These are phyloP conservation scores for Chrysina gloriosa DNA, from an alignment of 2,888 invertebrate species.

Conservation along the genomic window DNA sequence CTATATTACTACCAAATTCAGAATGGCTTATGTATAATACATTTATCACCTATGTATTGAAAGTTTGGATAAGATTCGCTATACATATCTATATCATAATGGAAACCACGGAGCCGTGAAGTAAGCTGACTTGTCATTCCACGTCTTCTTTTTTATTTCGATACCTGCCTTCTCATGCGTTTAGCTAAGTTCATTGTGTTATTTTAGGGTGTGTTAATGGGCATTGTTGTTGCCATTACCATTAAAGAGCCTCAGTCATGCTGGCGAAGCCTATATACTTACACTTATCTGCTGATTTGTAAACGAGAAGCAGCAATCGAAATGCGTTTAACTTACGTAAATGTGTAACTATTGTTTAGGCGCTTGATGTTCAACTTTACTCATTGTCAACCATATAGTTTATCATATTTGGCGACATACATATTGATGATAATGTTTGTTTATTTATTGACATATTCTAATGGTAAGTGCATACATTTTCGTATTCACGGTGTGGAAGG, in stretches of 20 bases:
- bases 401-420: too few relatives aligned
- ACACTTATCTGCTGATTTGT: constrained; percentile 47
- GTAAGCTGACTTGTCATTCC: constrained; percentile 59
- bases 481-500: too few relatives aligned
- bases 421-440: too few relatives aligned
- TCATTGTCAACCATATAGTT: too few relatives aligned
- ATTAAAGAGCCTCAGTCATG: constrained; percentile 41
- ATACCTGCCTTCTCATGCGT: constrained; percentile 57
- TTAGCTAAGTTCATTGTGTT: constrained; percentile 53
- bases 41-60: constrained; percentile 24
- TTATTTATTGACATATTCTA: too few relatives aligned
- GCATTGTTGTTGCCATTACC: constrained; percentile 50
- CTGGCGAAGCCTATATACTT: constrained; percentile 46
- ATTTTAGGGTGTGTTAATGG: constrained; percentile 55
- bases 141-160: constrained; percentile 57
- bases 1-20: too few relatives aligned
- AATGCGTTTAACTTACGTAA: constrained; percentile 16
- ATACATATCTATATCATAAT: constrained; percentile 54
- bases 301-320: constrained; percentile 32
- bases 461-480: too few relatives aligned
- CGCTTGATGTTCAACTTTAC: neutral
- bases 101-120: constrained; percentile 59
- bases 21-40: constrained; percentile 21
- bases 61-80: constrained; percentile 52
- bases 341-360: constrained; percentile 6